Percentiles rank a stretch among this genome's conserved stretches.
phyloP scores from a whole-genome alignment of 2,113 vertebrate genomes.

The Polypterus bichir region DNA sequence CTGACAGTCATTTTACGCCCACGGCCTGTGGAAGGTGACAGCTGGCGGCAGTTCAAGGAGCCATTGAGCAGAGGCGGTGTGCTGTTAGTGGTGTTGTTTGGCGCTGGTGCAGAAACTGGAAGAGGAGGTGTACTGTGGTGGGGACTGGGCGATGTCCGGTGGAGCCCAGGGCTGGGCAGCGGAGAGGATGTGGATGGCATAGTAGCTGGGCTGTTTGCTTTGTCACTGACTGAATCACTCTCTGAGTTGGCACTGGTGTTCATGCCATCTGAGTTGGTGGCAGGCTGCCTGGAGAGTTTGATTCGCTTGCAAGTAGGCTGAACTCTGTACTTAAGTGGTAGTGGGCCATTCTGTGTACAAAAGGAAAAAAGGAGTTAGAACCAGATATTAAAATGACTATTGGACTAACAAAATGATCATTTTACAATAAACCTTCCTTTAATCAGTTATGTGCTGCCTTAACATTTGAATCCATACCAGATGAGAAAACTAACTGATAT shows the following conservation, averaged over 20 bases:
- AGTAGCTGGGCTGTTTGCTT: conserved; percentile 66
- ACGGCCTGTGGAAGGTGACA: conserved; percentile 44
- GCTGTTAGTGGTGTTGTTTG: conserved; percentile 19
- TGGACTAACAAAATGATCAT: too few relatives aligned
- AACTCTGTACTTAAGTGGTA: conserved; percentile 78
- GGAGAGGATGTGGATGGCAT: conserved; percentile 52
- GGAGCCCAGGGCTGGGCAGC: conserved; percentile 48
- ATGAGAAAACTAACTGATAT: too few relatives aligned
- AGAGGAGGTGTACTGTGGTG: conserved; percentile 35
- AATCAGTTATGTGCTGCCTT: too few relatives aligned
- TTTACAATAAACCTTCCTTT: too few relatives aligned
- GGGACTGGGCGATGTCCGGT: conserved; percentile 42
- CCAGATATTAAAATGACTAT: too few relatives aligned
- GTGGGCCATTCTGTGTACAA: conserved; percentile 60
- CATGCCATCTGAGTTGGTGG: conserved; percentile 57
- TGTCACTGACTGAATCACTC: conserved; percentile 80
- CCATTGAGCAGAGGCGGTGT: conserved; percentile 34
- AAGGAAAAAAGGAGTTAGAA: background rate
- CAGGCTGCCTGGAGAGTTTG: conserved; percentile 42
- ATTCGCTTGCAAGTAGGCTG: conserved; percentile 71
- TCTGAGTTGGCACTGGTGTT: conserved; percentile 76
- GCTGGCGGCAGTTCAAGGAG: conserved; percentile 57
- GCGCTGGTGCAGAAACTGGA: conserved; percentile 25
- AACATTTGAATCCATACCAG: too few relatives aligned
- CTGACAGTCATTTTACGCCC: conserved; percentile 73